Percentiles rank a stretch among this genome's conserved stretches.
Conservation (phyloP, 2,113 vertebrate genomes). For the Ptilonorhynchus violaceus region DNA sequence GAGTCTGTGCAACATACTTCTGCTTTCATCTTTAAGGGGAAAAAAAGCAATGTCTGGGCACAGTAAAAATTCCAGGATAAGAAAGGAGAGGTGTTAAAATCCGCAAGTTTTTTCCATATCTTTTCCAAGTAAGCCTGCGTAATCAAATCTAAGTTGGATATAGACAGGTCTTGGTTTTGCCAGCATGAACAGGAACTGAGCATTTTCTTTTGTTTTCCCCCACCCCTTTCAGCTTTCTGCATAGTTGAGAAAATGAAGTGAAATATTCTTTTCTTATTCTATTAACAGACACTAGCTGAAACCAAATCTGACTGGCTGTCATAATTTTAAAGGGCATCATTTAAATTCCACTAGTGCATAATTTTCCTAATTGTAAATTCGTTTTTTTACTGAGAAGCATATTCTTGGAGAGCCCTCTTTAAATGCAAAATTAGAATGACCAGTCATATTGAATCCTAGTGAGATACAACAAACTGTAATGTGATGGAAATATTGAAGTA, state of each 20-base stretch:
- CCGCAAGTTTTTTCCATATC: background rate
- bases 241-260: background rate
- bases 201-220: background rate
- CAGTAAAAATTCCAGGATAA: background rate
- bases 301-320: background rate
- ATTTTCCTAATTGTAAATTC: background rate
- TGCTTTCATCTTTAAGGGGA: background rate
- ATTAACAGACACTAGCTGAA: background rate
- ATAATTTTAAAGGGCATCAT: background rate
- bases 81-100: background rate
- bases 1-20: background rate
- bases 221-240: background rate
- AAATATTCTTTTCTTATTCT: background rate
- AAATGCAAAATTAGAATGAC: background rate
- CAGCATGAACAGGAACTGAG: background rate
- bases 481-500: background rate
- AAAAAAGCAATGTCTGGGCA: background rate
- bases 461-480: background rate
- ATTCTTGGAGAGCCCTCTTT: background rate
- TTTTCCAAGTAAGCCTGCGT: background rate
- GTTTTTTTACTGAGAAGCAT: background rate
- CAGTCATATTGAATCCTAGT: background rate
- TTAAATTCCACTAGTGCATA: background rate
- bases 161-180: background rate
- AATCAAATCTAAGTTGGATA: background rate